phyloP scores from a whole-genome alignment of 2,113 vertebrate species.

The Forbesichthys papilliferus region DNA sequence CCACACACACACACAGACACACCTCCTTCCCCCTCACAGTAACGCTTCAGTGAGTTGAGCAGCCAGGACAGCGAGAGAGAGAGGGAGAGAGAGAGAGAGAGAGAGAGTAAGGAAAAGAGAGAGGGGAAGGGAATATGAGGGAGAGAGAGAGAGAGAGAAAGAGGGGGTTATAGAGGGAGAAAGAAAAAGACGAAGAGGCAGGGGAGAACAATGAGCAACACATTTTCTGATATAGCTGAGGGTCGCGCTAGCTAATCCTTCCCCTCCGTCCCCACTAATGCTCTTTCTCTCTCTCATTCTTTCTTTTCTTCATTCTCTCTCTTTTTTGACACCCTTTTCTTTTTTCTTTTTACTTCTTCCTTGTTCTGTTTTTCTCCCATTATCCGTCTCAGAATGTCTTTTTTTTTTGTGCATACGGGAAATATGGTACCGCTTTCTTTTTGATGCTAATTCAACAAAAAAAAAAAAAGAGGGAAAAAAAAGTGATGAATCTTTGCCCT shows the following conservation, averaged over 20 bases:
- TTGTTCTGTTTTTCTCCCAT: constrained; percentile 60
- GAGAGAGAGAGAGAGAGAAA: neutral
- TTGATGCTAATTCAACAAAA: constrained; percentile 78
- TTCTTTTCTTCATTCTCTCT: constrained; percentile 39
- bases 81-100: constrained; percentile 1
- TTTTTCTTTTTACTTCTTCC: constrained; percentile 61
- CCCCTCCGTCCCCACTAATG: constrained; percentile 76
- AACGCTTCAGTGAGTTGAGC: constrained; percentile 80
- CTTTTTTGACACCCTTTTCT: constrained; percentile 53
- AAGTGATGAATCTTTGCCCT: constrained; percentile 82
- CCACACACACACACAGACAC: constrained; percentile 23
- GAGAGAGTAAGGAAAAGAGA: neutral
- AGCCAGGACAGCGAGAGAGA: constrained; percentile 58
- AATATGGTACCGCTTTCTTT: constrained; percentile 81
- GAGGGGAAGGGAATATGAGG: neutral
- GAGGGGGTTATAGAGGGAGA: neutral
- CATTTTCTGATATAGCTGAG: constrained; percentile 82
- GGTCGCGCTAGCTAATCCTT: constrained; percentile 79
- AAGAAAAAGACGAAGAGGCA: neutral
- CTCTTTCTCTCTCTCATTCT: constrained; percentile 53
- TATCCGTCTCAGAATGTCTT: constrained; percentile 45
- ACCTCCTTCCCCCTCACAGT: constrained; percentile 54
- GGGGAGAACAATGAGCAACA: constrained; percentile 80
- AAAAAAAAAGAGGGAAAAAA: constrained; percentile 25
- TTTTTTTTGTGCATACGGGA: constrained; percentile 41